Percentiles rank a stretch among this genome's conserved stretches.
These are phyloP conservation scores for Vidua chalybeata DNA, from an alignment of 2,113 vertebrate genomes.

Conservation along the genomic window DNA sequence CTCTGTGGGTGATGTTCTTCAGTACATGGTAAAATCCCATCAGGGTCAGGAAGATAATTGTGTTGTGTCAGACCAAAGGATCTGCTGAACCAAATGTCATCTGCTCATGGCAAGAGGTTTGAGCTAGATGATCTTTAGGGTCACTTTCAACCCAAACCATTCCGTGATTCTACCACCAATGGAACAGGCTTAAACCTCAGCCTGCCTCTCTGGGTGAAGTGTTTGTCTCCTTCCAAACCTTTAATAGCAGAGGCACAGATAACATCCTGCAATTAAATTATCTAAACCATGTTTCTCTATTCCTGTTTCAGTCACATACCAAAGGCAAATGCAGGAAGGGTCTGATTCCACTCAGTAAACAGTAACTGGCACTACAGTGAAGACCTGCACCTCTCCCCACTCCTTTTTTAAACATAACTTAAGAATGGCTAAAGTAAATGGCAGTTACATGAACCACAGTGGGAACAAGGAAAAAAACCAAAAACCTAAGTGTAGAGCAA, in stretches of 20 bases:
- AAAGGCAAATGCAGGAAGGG: neutral
- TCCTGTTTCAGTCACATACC: neutral
- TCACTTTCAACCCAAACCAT: neutral
- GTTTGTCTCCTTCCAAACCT: neutral
- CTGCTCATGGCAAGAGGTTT: neutral
- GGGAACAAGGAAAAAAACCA: neutral
- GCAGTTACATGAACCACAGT: neutral
- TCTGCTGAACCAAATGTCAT: neutral
- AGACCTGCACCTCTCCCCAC: neutral
- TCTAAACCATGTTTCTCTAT: neutral
- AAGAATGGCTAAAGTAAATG: neutral
- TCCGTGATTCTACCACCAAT: neutral
- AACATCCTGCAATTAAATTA: neutral
- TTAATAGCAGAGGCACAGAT: neutral
- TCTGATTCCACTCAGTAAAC: neutral
- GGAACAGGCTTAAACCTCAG: neutral
- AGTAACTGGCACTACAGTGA: neutral
- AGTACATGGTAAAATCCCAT: neutral
- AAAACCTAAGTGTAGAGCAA: neutral
- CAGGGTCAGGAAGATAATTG: neutral
- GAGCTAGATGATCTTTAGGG: neutral
- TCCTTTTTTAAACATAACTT: neutral
- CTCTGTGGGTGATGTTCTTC: neutral
- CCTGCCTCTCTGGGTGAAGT: neutral
- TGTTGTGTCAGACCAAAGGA: neutral